phyloP scores from a whole-genome alignment of 2,888 invertebrate species.

The Synergus umbraculus region DNA sequence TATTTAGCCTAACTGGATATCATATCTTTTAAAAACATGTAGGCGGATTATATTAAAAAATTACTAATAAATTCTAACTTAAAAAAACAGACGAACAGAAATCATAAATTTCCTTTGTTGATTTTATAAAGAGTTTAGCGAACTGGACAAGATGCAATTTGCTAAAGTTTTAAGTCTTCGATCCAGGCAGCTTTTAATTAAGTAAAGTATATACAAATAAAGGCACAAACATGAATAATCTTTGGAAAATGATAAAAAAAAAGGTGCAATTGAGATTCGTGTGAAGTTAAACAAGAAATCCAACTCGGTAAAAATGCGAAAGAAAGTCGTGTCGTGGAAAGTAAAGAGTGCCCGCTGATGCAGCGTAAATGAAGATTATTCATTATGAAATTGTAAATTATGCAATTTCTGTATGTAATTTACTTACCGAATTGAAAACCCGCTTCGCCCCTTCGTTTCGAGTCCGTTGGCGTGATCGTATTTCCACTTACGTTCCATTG shows the following conservation, averaged over 20 bases:
- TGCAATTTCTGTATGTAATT: not conserved
- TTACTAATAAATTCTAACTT: not conserved
- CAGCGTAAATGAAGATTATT: not conserved
- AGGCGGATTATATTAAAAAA: not conserved
- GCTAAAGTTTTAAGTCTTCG: not conserved
- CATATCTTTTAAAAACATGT: not conserved
- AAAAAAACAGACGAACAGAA: not conserved
- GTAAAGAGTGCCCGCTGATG: not conserved
- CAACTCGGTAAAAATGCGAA: not conserved
- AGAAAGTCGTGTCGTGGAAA: not conserved
- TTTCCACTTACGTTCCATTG: constrained; percentile 83
- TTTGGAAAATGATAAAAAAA: not conserved
- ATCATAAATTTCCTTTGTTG: not conserved
- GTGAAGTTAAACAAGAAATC: not conserved
- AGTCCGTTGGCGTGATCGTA: constrained; percentile 80
- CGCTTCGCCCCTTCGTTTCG: constrained; percentile 71
- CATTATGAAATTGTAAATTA: not conserved
- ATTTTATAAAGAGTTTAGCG: not conserved
- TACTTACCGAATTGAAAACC: constrained; percentile 70
- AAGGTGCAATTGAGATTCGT: not conserved
- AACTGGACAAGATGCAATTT: not conserved
- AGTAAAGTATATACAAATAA: not conserved
- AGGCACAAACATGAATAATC: not conserved
- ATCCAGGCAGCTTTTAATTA: not conserved
- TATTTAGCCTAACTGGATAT: not conserved